phyloP scores from a whole-genome alignment of 2,797 vertebrate species.

The Austrolebias charrua region DNA sequence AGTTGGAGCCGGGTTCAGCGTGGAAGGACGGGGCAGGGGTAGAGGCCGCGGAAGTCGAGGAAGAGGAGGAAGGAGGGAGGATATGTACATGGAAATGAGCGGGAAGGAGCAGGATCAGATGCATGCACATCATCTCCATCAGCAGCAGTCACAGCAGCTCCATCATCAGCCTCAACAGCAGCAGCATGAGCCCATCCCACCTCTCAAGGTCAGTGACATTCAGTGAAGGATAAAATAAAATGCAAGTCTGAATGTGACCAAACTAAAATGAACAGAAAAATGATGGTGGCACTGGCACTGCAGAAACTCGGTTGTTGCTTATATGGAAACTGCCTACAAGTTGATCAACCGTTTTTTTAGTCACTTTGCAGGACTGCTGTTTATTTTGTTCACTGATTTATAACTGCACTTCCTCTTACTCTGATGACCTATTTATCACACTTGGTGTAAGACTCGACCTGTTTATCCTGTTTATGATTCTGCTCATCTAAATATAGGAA shows the following conservation, averaged over 20 bases:
- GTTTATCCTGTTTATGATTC: not conserved
- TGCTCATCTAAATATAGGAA: not conserved
- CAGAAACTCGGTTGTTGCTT: not conserved
- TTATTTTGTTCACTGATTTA: not conserved
- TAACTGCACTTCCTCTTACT: not conserved
- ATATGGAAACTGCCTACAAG: not conserved
- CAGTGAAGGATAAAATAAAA: not conserved
- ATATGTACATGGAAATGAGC: conserved; percentile 80
- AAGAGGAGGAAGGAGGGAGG: conserved; percentile 84
- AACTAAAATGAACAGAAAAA: not conserved
- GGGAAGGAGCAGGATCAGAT: conserved; percentile 79
- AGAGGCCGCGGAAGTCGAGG: conserved; percentile 83
- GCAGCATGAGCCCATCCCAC: conserved; percentile 83
- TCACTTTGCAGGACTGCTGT: not conserved
- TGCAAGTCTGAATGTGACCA: not conserved
- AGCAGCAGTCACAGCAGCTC: conserved; percentile 69
- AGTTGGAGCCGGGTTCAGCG: conserved; percentile 65
- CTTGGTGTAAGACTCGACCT: not conserved
- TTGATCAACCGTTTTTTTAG: not conserved
- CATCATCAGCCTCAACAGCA: conserved; percentile 78
- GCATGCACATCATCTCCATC: conserved; percentile 77
- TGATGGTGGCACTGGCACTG: not conserved
- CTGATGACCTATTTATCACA: not conserved
- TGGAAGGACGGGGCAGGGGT: conserved; percentile 81
- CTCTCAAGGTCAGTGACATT: conserved; percentile 85